Conservation (phyloP, 1,140 invertebrate species). For the Caenorhabditis latens region DNA sequence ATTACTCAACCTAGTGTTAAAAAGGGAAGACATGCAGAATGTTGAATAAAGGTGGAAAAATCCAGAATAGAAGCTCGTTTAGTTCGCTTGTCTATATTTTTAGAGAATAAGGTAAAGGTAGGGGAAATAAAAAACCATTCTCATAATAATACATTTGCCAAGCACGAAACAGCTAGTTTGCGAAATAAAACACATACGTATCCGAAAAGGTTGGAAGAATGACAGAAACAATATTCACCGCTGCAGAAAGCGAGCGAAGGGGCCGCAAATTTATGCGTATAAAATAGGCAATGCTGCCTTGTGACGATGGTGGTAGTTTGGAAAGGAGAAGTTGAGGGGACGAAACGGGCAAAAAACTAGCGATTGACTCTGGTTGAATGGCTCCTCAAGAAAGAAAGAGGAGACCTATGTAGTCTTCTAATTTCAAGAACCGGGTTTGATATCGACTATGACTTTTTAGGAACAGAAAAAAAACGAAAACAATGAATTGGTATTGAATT, state of each 20-base stretch:
- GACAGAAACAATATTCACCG: background rate
- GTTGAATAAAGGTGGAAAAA: no score
- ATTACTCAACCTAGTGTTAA: no score
- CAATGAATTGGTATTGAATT: background rate
- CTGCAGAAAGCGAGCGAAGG: background rate
- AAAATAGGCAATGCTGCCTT: background rate
- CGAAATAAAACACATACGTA: no score
- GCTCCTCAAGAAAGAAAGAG: background rate
- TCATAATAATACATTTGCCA: no score
- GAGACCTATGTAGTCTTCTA: background rate
- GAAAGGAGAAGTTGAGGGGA: background rate
- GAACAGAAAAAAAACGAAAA: background rate
- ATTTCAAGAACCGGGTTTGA: background rate
- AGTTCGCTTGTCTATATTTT: no score
- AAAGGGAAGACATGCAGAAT: no score
- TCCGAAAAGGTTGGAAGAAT: no score
- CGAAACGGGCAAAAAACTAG: background rate
- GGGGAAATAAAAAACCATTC: no score
- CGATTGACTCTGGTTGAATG: background rate
- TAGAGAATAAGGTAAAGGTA: no score
- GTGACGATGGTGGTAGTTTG: background rate
- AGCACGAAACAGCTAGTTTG: no score
- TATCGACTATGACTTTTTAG: background rate
- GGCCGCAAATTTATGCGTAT: slow-evolving; percentile 47
- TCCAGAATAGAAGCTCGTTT: no score